A percentile compares a stretch with the other conserved stretches of the same genome.
Evolutionary conservation across 2,888 invertebrate genomes (phyloP).

Genomic region (Druceiella hillmani): DNA sequence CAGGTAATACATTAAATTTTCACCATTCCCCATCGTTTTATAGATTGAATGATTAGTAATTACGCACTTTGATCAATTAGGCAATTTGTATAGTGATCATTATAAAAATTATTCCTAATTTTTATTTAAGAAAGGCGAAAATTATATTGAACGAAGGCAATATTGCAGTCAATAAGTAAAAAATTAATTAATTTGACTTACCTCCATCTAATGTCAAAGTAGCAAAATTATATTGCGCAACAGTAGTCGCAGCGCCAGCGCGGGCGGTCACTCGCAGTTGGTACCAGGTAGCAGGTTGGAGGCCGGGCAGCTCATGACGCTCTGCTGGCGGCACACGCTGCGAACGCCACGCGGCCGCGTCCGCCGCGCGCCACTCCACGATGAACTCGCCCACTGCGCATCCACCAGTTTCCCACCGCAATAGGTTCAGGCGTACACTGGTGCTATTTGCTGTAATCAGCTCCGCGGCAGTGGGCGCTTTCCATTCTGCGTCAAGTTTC

Average conservation of each 20-base stretch:
- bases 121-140: too few species aligned
- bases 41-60: too few species aligned
- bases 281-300: constrained; percentile 53
- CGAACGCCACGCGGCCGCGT: constrained; percentile 40
- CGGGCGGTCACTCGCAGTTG: constrained; percentile 51
- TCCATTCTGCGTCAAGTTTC: too few species aligned
- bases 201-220: constrained; percentile 48
- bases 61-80: too few species aligned
- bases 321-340: too few species aligned
- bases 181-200: too few species aligned
- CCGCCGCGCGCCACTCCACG: constrained; percentile 44
- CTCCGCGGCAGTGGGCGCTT: constrained; percentile 57
- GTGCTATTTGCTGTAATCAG: constrained; percentile 66
- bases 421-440: constrained; percentile 60
- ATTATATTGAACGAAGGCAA: too few species aligned
- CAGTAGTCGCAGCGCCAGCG: constrained; percentile 50
- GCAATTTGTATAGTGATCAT: too few species aligned
- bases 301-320: constrained; percentile 42
- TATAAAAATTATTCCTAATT: too few species aligned
- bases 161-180: too few species aligned
- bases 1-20: too few species aligned
- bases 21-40: too few species aligned
- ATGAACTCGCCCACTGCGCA: constrained; percentile 64
- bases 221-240: constrained; percentile 50
- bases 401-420: constrained; percentile 66